Percentiles rank a stretch among this genome's conserved stretches.
phyloP scores from a whole-genome alignment of 2,888 invertebrate species.

The Iphiclides podalirius region DNA sequence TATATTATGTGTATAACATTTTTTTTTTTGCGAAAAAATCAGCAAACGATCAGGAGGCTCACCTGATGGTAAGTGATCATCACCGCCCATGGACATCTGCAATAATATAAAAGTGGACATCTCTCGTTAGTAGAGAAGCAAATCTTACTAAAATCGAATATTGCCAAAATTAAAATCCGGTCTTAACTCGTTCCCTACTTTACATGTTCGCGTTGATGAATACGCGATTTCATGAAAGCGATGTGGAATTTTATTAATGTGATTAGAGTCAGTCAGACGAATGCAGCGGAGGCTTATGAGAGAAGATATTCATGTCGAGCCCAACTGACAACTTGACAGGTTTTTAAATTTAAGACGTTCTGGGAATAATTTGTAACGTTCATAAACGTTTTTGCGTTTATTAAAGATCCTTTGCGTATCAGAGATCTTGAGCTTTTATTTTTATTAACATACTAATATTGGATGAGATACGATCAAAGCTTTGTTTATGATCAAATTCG shows the following conservation, averaged over 20 bases:
- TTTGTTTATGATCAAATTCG: no score
- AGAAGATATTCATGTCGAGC: conserved; percentile 8
- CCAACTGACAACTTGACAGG: conserved; percentile 18
- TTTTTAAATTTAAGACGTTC: conserved; percentile 13
- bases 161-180: background rate
- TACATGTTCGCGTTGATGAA: conserved; percentile 1
- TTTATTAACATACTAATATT: no score
- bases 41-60: no score
- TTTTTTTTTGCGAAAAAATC: no score
- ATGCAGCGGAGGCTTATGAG: conserved; percentile 16
- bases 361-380: conserved; percentile 15
- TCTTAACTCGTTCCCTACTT: background rate
- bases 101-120: no score
- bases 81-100: no score
- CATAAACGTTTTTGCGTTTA: conserved; percentile 7
- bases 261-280: conserved; percentile 18
- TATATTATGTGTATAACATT: no score
- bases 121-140: no score
- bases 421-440: no score
- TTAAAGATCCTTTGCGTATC: no score
- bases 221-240: conserved; percentile 4
- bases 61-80: no score
- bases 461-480: no score
- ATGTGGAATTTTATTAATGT: conserved; percentile 15
- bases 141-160: background rate